Evolutionary conservation across 2,797 vertebrate genomes (phyloP).

Genomic region (Urocyon cinereoargenteus): DNA sequence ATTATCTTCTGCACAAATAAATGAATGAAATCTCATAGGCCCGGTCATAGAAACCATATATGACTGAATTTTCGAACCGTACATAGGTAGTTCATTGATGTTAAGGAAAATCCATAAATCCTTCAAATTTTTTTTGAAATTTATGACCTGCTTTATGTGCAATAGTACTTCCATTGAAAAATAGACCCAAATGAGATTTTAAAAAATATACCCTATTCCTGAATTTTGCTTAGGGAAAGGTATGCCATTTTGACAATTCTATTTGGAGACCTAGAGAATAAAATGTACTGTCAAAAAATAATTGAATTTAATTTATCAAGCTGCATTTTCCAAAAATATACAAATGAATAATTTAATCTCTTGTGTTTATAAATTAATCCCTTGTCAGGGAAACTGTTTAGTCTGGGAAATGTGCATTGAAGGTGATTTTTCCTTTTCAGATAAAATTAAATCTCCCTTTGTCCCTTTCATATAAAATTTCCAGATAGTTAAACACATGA

Average conservation of each 20-base stretch:
- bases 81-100: neutral
- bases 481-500: neutral
- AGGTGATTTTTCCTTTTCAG: neutral
- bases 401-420: neutral
- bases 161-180: neutral
- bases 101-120: neutral
- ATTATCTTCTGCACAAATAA: neutral
- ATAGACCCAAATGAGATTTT: neutral
- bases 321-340: slow-evolving; percentile 23
- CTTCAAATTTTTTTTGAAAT: neutral
- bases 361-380: slow-evolving; percentile 42
- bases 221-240: neutral
- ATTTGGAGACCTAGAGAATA: neutral
- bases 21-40: neutral
- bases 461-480: neutral
- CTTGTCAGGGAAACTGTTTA: slow-evolving; percentile 19
- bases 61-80: neutral
- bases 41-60: neutral
- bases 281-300: neutral
- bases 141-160: neutral
- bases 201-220: neutral
- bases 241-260: neutral
- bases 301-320: slow-evolving; percentile 56
- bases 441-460: neutral
- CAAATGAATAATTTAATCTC: slow-evolving; percentile 33